phyloP scores from a whole-genome alignment of 2,113 vertebrate genomes.

The Xenopus laevis region DNA sequence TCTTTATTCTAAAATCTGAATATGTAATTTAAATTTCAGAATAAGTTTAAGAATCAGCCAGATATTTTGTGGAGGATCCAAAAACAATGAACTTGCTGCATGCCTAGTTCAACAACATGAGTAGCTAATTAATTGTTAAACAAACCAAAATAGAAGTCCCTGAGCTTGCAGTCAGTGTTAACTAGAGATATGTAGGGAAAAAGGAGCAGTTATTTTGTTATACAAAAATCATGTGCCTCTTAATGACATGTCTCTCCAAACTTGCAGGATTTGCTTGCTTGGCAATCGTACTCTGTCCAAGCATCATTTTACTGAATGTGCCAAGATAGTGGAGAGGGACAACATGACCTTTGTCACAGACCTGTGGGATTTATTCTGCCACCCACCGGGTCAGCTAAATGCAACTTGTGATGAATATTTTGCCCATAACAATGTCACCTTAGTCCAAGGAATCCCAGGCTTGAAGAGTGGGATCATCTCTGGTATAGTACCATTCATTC shows the following conservation, averaged over 20 bases:
- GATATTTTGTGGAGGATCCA: no score
- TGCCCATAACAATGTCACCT: conserved; percentile 67
- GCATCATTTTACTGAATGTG: conserved; percentile 62
- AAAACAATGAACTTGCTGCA: no score
- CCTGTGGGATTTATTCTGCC: conserved; percentile 71
- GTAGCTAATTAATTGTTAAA: no score
- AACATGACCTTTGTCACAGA: conserved; percentile 60
- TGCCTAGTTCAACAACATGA: no score
- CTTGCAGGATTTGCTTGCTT: conserved; percentile 79
- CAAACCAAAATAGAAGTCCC: no score
- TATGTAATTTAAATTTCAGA: no score
- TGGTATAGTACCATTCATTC: conserved; percentile 1
- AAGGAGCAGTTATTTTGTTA: no score
- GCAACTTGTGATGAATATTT: conserved; percentile 79
- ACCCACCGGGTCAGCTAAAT: conserved; percentile 59
- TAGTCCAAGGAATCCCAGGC: conserved; percentile 76
- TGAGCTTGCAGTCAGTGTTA: no score
- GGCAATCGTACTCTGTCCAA: conserved; percentile 79
- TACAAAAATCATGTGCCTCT: no score
- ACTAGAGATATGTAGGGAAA: no score
- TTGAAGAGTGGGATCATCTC: conserved; percentile 68
- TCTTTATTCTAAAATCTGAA: no score
- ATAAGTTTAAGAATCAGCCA: no score
- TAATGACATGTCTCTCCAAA: not conserved
- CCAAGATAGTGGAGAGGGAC: conserved; percentile 60